Evolutionary conservation across 2,888 invertebrate species (phyloP).

Genomic region (Archaeoteleia sp.): DNA sequence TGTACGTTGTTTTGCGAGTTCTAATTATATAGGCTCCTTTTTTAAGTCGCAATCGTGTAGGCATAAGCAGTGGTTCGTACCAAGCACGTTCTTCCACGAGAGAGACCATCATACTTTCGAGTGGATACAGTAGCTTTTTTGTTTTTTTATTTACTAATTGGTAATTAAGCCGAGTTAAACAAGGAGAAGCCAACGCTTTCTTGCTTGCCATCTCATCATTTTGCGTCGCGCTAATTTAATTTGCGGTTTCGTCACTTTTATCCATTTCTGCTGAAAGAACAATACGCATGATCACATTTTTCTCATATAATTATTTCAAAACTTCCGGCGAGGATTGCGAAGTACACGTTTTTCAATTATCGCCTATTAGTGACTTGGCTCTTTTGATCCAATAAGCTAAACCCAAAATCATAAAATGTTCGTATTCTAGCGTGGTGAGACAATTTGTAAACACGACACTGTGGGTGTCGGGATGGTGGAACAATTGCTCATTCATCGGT

Average conservation of each 20-base stretch:
- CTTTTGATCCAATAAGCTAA: no score
- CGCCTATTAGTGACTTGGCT: background rate
- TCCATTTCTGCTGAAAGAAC: constrained; percentile 29
- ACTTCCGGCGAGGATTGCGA: no score
- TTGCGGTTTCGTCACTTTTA: constrained; percentile 72
- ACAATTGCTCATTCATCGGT: constrained; percentile 59
- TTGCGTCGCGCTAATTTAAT: constrained; percentile 72
- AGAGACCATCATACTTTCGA: constrained; percentile 61
- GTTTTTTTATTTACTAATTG: constrained; percentile 72
- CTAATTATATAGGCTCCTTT: constrained; percentile 71
- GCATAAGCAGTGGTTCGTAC: constrained; percentile 50
- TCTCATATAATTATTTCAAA: background rate
- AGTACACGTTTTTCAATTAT: background rate
- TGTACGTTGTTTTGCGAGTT: constrained; percentile 68
- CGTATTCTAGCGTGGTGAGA: constrained; percentile 58
- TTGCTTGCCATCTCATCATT: constrained; percentile 65
- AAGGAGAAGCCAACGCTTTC: constrained; percentile 72
- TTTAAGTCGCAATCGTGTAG: constrained; percentile 62
- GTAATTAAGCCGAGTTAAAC: constrained; percentile 72
- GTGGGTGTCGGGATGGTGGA: constrained; percentile 61
- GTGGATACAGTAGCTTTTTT: constrained; percentile 57
- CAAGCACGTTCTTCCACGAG: constrained; percentile 50
- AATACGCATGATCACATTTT: background rate
- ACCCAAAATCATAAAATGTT: no score
- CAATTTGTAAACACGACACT: constrained; percentile 69